These are phyloP conservation scores for Sisyra terminalis DNA, from an alignment of 2,888 invertebrate species.

Conservation along the genomic window DNA sequence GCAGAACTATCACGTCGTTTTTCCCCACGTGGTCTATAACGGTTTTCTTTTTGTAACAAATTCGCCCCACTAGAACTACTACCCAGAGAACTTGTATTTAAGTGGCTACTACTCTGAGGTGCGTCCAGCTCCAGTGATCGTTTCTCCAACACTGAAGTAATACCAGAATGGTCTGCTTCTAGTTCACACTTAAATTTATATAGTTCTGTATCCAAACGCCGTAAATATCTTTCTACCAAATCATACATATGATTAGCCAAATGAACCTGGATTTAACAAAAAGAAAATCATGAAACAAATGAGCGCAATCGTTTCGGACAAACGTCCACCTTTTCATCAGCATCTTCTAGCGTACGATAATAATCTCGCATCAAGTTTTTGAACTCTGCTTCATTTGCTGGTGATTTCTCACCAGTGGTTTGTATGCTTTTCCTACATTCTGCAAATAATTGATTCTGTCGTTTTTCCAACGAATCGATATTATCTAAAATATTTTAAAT, in stretches of 20 bases:
- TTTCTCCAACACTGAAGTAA: slow-evolving; percentile 89
- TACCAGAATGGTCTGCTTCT: slow-evolving; percentile 97
- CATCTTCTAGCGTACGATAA: slow-evolving; percentile 81
- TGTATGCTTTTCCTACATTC: slow-evolving; percentile 48
- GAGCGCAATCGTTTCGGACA: too few relatives aligned
- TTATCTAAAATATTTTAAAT: slow-evolving; percentile 42
- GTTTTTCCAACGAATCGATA: slow-evolving; percentile 82
- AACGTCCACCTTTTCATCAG: slow-evolving; percentile 69
- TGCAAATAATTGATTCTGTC: slow-evolving; percentile 71
- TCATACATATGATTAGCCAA: slow-evolving; percentile 91
- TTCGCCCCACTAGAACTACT: slow-evolving; percentile 16
- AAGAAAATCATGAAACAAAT: neutral
- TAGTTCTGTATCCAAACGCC: slow-evolving; percentile 75
- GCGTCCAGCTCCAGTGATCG: slow-evolving; percentile 79
- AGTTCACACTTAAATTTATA: slow-evolving; percentile 97
- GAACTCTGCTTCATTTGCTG: slow-evolving; percentile 68
- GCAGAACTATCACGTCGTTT: slow-evolving; percentile 59
- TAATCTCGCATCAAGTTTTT: slow-evolving; percentile 73
- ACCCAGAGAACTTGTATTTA: slow-evolving; percentile 18
- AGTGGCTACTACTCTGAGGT: slow-evolving; percentile 30
- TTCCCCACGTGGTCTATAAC: slow-evolving; percentile 49
- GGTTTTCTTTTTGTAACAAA: slow-evolving; percentile 71
- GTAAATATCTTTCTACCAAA: slow-evolving; percentile 80
- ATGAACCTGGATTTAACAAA: slow-evolving; percentile 34
- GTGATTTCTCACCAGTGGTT: slow-evolving; percentile 41